phyloP scores from a whole-genome alignment of 2,113 vertebrate species.

The Callipepla squamata region DNA sequence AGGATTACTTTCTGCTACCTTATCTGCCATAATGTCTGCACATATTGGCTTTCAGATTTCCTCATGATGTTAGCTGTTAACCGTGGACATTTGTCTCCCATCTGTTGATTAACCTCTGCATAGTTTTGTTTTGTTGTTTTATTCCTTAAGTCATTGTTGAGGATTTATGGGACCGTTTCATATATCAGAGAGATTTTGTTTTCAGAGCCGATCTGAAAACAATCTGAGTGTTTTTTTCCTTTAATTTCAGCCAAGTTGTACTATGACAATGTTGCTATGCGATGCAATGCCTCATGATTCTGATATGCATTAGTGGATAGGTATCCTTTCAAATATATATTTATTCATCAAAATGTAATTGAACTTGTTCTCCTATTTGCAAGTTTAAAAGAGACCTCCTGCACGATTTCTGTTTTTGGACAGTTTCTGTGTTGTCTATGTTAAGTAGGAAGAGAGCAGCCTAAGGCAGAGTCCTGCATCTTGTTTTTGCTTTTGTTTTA shows the following conservation, averaged over 20 bases:
- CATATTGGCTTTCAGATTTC: slow-evolving; percentile 73
- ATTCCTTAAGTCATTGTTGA: slow-evolving; percentile 16
- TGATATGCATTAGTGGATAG: not conserved
- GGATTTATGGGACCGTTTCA: not conserved
- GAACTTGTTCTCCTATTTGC: not conserved
- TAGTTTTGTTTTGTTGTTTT: slow-evolving; percentile 20
- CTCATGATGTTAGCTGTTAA: slow-evolving; percentile 59
- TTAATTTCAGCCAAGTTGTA: not conserved
- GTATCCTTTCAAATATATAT: not conserved
- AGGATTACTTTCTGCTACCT: slow-evolving; percentile 75
- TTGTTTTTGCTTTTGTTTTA: not conserved
- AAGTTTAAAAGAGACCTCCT: not conserved
- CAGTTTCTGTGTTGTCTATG: not conserved
- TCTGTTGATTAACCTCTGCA: slow-evolving; percentile 42
- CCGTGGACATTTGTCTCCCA: slow-evolving; percentile 59
- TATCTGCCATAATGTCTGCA: slow-evolving; percentile 68
- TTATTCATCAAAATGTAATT: not conserved
- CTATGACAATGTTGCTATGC: not conserved
- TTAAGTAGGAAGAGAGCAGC: not conserved
- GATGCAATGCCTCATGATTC: not conserved
- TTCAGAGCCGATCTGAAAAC: not conserved
- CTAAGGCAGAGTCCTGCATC: not conserved
- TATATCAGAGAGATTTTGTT: not conserved
- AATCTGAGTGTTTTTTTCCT: not conserved
- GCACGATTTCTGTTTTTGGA: not conserved